Percentiles rank a stretch among this genome's conserved stretches.
phyloP scores from a whole-genome alignment of 2,113 vertebrate species.

The Chascanopsetta lugubris region DNA sequence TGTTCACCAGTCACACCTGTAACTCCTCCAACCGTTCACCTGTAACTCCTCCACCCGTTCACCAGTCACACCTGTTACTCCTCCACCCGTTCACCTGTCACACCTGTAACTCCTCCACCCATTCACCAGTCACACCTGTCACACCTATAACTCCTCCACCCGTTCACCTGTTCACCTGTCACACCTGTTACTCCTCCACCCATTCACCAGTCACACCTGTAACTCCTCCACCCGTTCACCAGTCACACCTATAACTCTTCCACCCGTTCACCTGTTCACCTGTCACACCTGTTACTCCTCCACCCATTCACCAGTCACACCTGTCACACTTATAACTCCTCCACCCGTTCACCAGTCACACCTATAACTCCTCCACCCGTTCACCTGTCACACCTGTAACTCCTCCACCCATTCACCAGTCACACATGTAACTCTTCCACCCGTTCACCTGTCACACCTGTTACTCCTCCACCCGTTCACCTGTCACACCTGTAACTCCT shows the following conservation, averaged over 20 bases:
- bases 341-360: constrained; percentile 2
- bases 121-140: not conserved
- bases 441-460: not conserved
- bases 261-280: not conserved
- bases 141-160: too few relatives aligned
- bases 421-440: too few relatives aligned
- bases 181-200: not conserved
- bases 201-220: not conserved
- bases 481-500: not conserved
- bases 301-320: too few relatives aligned
- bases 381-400: too few relatives aligned
- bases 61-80: too few relatives aligned
- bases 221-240: too few relatives aligned
- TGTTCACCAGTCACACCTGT: not conserved
- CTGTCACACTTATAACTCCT: not conserved
- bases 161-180: not conserved
- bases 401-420: too few relatives aligned
- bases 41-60: too few relatives aligned
- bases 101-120: not conserved
- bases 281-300: not conserved
- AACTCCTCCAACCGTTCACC: too few relatives aligned
- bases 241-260: not conserved
- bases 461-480: not conserved
- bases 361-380: not conserved
- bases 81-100: not conserved